These are phyloP conservation scores for Miopithecus talapoin DNA, from an alignment of 2,797 vertebrate species.

Conservation along the genomic window DNA sequence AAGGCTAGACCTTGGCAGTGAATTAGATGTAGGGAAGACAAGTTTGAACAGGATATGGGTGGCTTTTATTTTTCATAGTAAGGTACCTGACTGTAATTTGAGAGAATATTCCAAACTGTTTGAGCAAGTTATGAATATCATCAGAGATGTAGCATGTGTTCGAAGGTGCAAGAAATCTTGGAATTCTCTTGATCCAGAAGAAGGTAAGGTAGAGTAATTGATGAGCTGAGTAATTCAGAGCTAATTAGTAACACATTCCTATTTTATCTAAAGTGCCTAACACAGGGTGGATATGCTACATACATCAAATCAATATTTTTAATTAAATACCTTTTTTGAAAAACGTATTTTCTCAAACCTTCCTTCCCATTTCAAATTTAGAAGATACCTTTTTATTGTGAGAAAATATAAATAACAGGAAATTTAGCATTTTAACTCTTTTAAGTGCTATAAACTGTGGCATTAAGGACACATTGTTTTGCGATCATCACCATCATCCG, in stretches of 20 bases:
- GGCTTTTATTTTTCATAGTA: not conserved
- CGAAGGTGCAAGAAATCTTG: not conserved
- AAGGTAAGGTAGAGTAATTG: not conserved
- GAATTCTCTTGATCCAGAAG: not conserved
- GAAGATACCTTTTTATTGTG: not conserved
- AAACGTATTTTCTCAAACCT: not conserved
- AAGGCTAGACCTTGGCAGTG: not conserved
- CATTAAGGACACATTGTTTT: not conserved
- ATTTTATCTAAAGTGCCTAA: not conserved
- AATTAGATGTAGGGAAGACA: not conserved
- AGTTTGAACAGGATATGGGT: not conserved
- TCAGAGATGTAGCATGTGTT: not conserved
- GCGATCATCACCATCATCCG: not conserved
- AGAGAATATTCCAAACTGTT: not conserved
- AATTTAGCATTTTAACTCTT: not conserved
- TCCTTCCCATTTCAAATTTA: not conserved
- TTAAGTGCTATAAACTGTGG: not conserved
- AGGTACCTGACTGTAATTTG: not conserved
- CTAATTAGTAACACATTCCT: not conserved
- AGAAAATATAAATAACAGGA: not conserved
- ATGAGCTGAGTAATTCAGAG: not conserved
- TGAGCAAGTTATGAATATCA: not conserved
- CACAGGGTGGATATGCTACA: not conserved
- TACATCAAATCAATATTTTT: not conserved
- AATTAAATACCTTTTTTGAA: not conserved